Evolutionary conservation across 2,797 vertebrate genomes (phyloP), one percentile per base, ranked within the genome.

Genomic region (Gila robusta): DNA sequence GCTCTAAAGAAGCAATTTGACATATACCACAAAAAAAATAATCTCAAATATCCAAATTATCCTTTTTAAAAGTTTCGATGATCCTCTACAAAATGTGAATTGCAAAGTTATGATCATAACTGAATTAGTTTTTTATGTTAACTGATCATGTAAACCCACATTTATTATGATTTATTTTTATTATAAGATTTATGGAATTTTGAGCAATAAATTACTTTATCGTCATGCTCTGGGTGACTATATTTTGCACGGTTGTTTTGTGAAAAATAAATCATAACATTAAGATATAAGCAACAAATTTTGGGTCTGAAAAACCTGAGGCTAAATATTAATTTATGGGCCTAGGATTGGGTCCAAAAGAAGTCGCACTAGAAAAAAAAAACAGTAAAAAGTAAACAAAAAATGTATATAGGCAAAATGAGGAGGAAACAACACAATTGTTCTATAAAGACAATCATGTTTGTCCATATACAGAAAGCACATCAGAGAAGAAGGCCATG

Each of bases 351-450:
- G 19, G 7, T 47, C 7, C 2, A 49, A 49, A 49, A 73, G 21
- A 41, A 21, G 5, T 71, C 11, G 1, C 37, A 71, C 10, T 5
- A 39, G 44, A 2, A 47, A 14, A 71, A 23, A 32, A 32, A n/a
- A 71, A 12, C 32, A n/a, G 37, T 10, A n/a, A 47, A 47, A 17
- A 19, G 2, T 2, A 26, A 26, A 47, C 35, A 4, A 10, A 14
- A n/a, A n/a, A 11, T 10, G 17, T 47, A 44, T 11, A 44, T 19
- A 17, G 49, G 28, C 14, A 74, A 62, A 83, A 64, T 12, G 3
- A 71, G 7, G 16, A 83, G 82, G 16, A 84, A 67, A 77, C 23
- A 69, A 72, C n/a, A 78, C 47, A 70, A 59, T 41, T 16, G 44
- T 26, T 39, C 44, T 8, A 41, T 54, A 28, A 67, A 54, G 23